Evolutionary conservation across 1,140 invertebrate genomes (phyloP), one percentile per base, ranked within the genome.

Genomic region (Chymomyza costata): DNA sequence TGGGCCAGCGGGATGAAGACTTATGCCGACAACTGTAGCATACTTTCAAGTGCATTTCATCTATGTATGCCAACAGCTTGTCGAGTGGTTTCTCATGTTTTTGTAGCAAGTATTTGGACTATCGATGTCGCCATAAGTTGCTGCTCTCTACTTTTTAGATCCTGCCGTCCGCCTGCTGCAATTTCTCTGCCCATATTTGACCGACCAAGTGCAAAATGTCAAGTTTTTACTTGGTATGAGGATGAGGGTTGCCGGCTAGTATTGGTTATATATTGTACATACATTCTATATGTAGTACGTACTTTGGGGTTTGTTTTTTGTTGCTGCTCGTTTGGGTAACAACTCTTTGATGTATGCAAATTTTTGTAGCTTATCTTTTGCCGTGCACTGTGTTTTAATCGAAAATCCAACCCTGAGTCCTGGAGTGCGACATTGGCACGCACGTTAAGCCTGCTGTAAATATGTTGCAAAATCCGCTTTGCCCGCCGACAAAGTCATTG

Each of bases 61-160:
- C 50, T 70, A 76, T 76, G 71, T 76, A 62, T 76, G 71, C 71
- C 71, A 76, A 76, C 71, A 76, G 71, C 71, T 76, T 76, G 71
- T 76, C 71, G 62, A 76, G 71, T 76, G 71, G 46, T 61, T 54
- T 55, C 39, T 60, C 34, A 13, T 19, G 46, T 53, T 39, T 44
- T 34, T 55, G 61, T 6, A 31, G 34, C 58, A 63, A 59, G 62
- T 70, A 70, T 76, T 76, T 76, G 71, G 68, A 62, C 71, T 76
- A 76, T 76, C 71, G 71, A 78, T 76, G 71, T 76, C 71, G 71
- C 71, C 71, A 78, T 76, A 76, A 76, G 71, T 67, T 76, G 71
- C 66, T 25, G 21, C 21, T 25, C 3, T 35, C 57, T 59, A 57
- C 71, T 44, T 71, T 76, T 76, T 62, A 78, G 54, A 71, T 65